Base-by-base conservation (phyloP, 2,888 invertebrate genomes). In the Hyles lineata region DNA sequence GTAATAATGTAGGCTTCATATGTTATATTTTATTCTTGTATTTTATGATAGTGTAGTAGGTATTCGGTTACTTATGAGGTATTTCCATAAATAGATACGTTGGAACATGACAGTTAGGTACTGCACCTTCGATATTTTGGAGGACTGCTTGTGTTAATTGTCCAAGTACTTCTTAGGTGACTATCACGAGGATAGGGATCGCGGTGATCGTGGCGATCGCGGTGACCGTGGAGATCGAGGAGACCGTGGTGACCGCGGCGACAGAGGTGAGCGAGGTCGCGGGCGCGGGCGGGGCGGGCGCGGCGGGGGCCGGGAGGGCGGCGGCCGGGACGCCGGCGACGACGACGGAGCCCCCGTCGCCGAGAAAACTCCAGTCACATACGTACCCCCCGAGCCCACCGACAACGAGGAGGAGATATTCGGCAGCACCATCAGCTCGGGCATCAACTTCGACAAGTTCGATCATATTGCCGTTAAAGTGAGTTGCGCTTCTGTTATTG, bases 361-460 rank as follows among this genome's bases (percentile, higher is more conserved):
- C 0, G 92, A 91, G 77, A 93, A 92, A 78, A 84, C 89, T 0
- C 93, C 94, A 0, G 95, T 96, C 58, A 96, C 96, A 71, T 95
- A 96, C 67, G 93, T 96, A 2, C 98, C 98, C 0, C 96, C 97
- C 0, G 98, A 98, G 63, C 96, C 97, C 0, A 95, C 96, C 0
- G 95, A 95, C 0, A 96, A 97, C 74, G 98, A 97, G 72, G 92
- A 93, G 0, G 96, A 96, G 74, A 95, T 98, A 58, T 98, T 97
- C 80, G 95, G 95, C 70, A 95, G 95, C 71, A 96, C 96, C 0
- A 97, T 97, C 17, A 94, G 96, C 19, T 96, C 96, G 0, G 99
- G 99, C 0, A 98, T 98, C 61, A 99, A 99, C 90, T 99, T 99
- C 89, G 96, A 97, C 74, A 98, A 98, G 85, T 98, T 97, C 74